A percentile compares a stretch with the other conserved stretches of the same genome.
Evolutionary conservation across 2,888 invertebrate species (phyloP).

Genomic region (Limnephilus auricula): DNA sequence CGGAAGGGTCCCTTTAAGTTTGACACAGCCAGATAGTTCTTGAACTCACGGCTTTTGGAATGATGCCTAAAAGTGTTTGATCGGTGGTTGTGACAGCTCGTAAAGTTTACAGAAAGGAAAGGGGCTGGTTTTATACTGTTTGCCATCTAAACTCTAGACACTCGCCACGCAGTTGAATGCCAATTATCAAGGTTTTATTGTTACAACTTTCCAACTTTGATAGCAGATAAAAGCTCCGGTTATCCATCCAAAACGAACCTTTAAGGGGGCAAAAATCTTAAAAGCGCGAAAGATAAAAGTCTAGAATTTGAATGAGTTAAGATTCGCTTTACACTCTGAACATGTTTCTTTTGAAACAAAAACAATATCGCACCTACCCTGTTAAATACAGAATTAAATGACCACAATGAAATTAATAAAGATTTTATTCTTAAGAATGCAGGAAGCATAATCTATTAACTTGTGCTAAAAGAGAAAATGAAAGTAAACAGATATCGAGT

Average conservation of each 20-base stretch:
- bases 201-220: conserved; percentile 30
- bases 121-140: conserved; percentile 33
- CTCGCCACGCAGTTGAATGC: conserved; percentile 21
- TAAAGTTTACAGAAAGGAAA: conserved; percentile 19
- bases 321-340: neutral
- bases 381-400: neutral
- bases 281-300: neutral
- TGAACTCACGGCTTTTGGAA: conserved; percentile 8
- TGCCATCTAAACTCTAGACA: conserved; percentile 25
- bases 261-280: neutral
- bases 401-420: neutral
- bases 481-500: no score
- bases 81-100: conserved; percentile 29
- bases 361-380: neutral
- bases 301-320: neutral
- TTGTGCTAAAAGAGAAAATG: no score
- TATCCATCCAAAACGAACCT: neutral
- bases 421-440: neutral
- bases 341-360: neutral
- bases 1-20: conserved; percentile 31
- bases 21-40: conserved; percentile 30
- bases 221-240: conserved; percentile 20
- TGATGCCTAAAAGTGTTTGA: conserved; percentile 41
- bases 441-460: neutral
- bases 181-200: conserved; percentile 40